Evolutionary conservation across 2,113 vertebrate species (phyloP), one percentile per base, ranked within the genome.

Genomic region (Ornithorhynchus anatinus): DNA sequence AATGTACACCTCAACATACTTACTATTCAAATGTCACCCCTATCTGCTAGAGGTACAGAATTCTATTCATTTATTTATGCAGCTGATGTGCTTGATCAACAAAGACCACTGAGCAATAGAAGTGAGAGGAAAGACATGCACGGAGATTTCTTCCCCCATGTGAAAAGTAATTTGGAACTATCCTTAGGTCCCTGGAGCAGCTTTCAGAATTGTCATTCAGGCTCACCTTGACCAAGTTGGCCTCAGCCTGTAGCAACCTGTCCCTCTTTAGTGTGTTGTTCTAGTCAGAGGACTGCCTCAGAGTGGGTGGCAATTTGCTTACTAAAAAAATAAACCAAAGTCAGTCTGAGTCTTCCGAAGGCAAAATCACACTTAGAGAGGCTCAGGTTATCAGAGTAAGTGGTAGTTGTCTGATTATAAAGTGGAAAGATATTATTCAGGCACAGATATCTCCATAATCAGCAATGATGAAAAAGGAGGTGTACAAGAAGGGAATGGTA

Each of bases 371-470:
- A 53, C 61, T 60, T 59, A 62, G 52, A 68, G 78, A 71, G 77
- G 52, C 63, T 80, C 67, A 81, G 80, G 80, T 83, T 86, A 83
- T 86, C 75, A 85, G 75, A 75, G 54, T 77, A 83, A 79, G 80
- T 80, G 78, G 75, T 79, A 59, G 80, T 73, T 69, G 72, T 74
- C 82, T 82, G 86, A 75, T 86, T 83, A 71, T 78, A 83, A 88
- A 85, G 84, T 77, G 69, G 84, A 32, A 70, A 67, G 79, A 75
- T 78, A 70, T 72, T 86, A 86, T 76, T 77, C 77, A 81, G 66
- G 70, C 69, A 68, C 62, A 42, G 60, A 51, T 75, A 48, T 74
- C 77, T 79, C 66, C 75, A 71, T 77, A 84, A 82, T 83, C 75
- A 84, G 77, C 66, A 39, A n/a, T 72, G 77, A 84, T 75, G 77